Percentiles rank a stretch among this genome's conserved stretches.
phyloP scores from a whole-genome alignment of 2,888 invertebrate species.

The Dascillus cervinus region DNA sequence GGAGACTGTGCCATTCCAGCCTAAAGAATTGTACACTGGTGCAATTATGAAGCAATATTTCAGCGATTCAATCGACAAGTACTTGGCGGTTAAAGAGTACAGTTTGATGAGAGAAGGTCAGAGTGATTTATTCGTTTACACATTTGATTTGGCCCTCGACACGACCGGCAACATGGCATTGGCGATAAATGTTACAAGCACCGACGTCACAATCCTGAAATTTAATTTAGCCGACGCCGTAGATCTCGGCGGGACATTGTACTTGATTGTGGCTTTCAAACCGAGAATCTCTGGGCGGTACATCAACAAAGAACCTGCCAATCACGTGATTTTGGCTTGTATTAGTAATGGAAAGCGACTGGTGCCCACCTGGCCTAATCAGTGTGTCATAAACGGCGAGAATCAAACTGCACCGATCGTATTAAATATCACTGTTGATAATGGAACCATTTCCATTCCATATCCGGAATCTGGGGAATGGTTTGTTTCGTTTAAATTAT shows the following conservation, averaged over 20 bases:
- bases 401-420: conserved; percentile 52
- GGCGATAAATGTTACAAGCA: conserved; percentile 59
- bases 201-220: conserved; percentile 55
- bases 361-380: conserved; percentile 54
- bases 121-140: conserved; percentile 68
- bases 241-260: conserved; percentile 75
- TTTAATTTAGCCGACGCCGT: conserved; percentile 62
- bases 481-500: conserved; percentile 67
- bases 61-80: background rate
- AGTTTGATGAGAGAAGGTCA: conserved; percentile 51
- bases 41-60: background rate
- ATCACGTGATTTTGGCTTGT: conserved; percentile 53
- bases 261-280: conserved; percentile 62
- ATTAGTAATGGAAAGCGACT: conserved; percentile 52
- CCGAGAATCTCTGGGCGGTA: conserved; percentile 45
- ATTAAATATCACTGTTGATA: conserved; percentile 56
- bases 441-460: conserved; percentile 62
- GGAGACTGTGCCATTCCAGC: no score
- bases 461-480: conserved; percentile 79
- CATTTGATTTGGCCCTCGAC: conserved; percentile 59
- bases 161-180: conserved; percentile 57
- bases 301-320: conserved; percentile 27
- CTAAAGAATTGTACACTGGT: background rate
- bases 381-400: conserved; percentile 47
- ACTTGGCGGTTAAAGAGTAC: conserved; percentile 31